A percentile compares a stretch with the other conserved stretches of the same genome.
Conservation (phyloP, 2,113 vertebrate species). For the Ailurus styani region DNA sequence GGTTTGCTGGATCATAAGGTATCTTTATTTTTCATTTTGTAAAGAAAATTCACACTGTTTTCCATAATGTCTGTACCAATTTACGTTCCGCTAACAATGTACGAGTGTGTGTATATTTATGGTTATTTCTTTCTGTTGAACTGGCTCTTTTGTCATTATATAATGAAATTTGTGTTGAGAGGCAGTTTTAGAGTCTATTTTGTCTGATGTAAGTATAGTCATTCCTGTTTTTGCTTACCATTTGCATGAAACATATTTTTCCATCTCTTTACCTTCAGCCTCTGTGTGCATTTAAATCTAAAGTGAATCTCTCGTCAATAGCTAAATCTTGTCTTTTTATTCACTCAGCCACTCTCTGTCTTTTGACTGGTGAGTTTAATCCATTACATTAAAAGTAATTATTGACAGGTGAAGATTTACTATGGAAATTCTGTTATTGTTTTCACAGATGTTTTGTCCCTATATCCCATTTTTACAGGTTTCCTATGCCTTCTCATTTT, state of each 20-base stretch:
- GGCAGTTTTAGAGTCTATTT: background rate
- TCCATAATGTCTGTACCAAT: background rate
- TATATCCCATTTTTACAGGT: background rate
- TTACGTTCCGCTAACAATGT: background rate
- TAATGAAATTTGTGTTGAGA: background rate
- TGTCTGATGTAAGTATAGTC: background rate
- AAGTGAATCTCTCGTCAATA: background rate
- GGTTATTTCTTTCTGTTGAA: background rate
- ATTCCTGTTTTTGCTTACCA: background rate
- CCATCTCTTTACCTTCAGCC: background rate
- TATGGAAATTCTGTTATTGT: background rate
- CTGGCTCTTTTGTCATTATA: background rate
- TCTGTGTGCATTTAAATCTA: background rate
- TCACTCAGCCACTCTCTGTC: background rate
- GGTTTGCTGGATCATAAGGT: background rate
- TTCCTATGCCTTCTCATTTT: background rate
- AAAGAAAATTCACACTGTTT: background rate
- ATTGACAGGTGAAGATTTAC: background rate
- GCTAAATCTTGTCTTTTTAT: background rate
- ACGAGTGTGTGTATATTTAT: background rate
- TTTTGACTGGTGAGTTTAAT: background rate
- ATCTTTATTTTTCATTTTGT: background rate
- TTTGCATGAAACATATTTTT: background rate
- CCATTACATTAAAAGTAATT: background rate
- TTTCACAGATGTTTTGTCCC: background rate